Conservation (phyloP, 2,797 vertebrate genomes). For the Gambelia wislizenii region DNA sequence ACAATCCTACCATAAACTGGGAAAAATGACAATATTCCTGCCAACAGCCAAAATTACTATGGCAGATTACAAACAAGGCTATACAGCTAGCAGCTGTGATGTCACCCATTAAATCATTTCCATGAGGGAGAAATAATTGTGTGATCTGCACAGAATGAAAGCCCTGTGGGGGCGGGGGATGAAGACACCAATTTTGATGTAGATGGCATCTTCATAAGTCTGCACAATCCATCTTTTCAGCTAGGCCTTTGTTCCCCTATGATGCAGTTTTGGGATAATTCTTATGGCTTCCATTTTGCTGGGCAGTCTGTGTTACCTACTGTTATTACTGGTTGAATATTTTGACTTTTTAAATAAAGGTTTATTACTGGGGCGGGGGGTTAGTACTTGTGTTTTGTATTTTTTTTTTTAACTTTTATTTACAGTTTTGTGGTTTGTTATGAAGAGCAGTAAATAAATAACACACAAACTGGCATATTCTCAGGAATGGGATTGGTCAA, state of each 20-base stretch:
- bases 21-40: neutral
- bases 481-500: too few relatives aligned
- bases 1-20: neutral
- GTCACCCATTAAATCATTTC: neutral
- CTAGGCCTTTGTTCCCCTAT: neutral
- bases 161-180: neutral
- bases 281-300: neutral
- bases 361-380: too few relatives aligned
- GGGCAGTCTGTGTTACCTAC: neutral
- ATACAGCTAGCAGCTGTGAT: neutral
- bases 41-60: neutral
- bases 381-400: neutral
- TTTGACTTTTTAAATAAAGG: neutral
- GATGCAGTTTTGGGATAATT: neutral
- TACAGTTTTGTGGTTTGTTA: neutral
- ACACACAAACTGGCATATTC: too few relatives aligned
- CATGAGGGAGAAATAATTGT: neutral
- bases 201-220: neutral
- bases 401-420: neutral
- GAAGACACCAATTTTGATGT: neutral
- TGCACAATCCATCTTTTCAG: neutral
- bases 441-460: neutral
- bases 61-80: constrained; percentile 2
- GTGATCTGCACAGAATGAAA: neutral
- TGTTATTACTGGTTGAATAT: neutral